Evolutionary conservation across 2,888 invertebrate genomes (phyloP).

Genomic region (Drosophila anceps): DNA sequence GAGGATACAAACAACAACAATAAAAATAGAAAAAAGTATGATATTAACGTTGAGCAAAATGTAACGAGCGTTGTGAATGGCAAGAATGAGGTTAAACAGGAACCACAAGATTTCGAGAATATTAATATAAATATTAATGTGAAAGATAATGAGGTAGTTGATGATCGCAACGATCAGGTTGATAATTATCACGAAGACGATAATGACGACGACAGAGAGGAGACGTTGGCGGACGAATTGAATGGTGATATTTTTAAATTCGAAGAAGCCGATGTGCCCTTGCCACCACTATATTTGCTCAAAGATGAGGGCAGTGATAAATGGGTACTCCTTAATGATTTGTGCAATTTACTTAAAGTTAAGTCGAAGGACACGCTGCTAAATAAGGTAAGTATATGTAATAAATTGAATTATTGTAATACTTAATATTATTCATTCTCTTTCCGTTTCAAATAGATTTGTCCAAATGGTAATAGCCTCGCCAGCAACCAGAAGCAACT

Average conservation of each 20-base stretch:
- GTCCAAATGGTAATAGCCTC: constrained; percentile 80
- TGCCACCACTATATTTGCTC: constrained; percentile 93
- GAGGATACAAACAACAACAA: constrained; percentile 61
- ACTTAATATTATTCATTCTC: not conserved
- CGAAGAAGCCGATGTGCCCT: constrained; percentile 91
- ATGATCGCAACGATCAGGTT: constrained; percentile 12
- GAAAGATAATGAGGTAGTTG: constrained; percentile 15
- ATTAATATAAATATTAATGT: constrained; percentile 18
- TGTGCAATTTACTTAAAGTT: constrained; percentile 91
- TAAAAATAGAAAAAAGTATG: constrained; percentile 37
- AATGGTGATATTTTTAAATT: constrained; percentile 90
- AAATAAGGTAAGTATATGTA: constrained; percentile 87
- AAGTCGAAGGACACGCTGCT: constrained; percentile 93
- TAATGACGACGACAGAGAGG: constrained; percentile 48
- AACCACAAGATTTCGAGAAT: constrained; percentile 44
- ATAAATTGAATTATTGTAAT: not conserved
- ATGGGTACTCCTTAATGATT: constrained; percentile 93
- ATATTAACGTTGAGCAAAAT: constrained; percentile 59
- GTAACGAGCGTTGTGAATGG: constrained; percentile 75
- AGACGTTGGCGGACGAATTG: constrained; percentile 61
- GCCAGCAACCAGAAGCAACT: constrained; percentile 80
- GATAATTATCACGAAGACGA: constrained; percentile 41
- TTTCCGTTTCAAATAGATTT: constrained; percentile 75
- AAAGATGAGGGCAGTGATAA: constrained; percentile 89
- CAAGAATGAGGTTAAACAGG: constrained; percentile 68